Base-by-base conservation (phyloP, 2,888 invertebrate genomes). In the Xylota segnis region DNA sequence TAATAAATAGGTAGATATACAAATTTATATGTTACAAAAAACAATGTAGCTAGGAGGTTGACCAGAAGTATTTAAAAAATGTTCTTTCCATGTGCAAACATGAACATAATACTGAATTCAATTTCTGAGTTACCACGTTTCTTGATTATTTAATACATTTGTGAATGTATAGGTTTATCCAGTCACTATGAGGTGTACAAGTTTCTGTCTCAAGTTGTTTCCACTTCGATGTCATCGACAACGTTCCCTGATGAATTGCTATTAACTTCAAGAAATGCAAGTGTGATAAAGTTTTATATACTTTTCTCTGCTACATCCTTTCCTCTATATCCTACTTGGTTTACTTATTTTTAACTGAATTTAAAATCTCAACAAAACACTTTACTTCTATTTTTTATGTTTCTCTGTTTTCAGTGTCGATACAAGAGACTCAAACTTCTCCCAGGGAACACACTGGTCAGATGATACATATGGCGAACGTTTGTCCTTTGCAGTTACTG, bases 401-500 rank as follows among this genome's bases (percentile, higher is more conserved):
- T 65, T 47, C 34, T 71, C 70, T 76, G 70, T 81, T 89, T 89
- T 9, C 90, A 94, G 94, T 89, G 93, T 93, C 90, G 94, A 94
- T 90, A 93, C 93, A 63, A 92, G 94, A 72, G 93, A 93, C 86
- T 93, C 93, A 61, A 91, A 92, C 87, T 90, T 92, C 82, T 91
- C 93, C 40, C 93, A 93, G 87, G 93, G 93, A 71, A 93, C 93
- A 74, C 94, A 94, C 90, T 94, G 94, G 94, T 94, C 94, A 88
- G 93, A 93, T 84, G 93, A 93, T 86, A 92, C 92, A 47, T 92
- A 94, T 75, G 96, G 96, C 6, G 94, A 95, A 68, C 94, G 97
- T 40, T 96, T 96, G 29, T 95, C 94, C 92, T 97, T 97, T 93
- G 93, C 95, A 76, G 95, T 95, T 65, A 94, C 95, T 54, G 95